phyloP scores from a whole-genome alignment of 2,797 vertebrate genomes.

The Anguilla marmorata region DNA sequence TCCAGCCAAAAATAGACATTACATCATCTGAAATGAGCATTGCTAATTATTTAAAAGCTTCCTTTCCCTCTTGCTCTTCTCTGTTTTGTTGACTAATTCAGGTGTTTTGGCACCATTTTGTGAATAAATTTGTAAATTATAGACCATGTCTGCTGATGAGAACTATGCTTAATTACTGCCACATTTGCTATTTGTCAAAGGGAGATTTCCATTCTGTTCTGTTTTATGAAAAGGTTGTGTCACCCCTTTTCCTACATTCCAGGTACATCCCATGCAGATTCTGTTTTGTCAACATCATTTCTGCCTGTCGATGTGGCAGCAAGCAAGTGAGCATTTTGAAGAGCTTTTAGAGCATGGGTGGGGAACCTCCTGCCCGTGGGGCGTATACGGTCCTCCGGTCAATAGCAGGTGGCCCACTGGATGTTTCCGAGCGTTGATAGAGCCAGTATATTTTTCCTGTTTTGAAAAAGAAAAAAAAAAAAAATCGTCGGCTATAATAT shows the following conservation, averaged over 20 bases:
- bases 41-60: constrained; percentile 15
- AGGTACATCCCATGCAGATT: background rate
- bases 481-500: too few relatives aligned
- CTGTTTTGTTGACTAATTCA: background rate
- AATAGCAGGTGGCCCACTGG: too few relatives aligned
- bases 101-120: background rate
- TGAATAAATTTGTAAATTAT: constrained; percentile 10
- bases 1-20: background rate
- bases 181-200: constrained; percentile 19
- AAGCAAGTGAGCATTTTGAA: background rate
- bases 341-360: background rate
- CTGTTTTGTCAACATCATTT: background rate
- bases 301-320: background rate
- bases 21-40: background rate
- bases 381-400: too few relatives aligned
- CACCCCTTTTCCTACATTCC: background rate
- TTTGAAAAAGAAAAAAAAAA: too few relatives aligned
- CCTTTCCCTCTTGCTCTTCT: background rate
- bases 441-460: too few relatives aligned
- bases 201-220: background rate
- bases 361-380: too few relatives aligned
- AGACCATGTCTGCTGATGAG: background rate
- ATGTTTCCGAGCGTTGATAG: too few relatives aligned
- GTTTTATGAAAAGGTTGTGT: constrained; percentile 15
- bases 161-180: constrained; percentile 25